Percentiles rank a stretch among this genome's conserved stretches.
Conservation (phyloP, 2,113 vertebrate genomes). For the Ariopsis seemanni region DNA sequence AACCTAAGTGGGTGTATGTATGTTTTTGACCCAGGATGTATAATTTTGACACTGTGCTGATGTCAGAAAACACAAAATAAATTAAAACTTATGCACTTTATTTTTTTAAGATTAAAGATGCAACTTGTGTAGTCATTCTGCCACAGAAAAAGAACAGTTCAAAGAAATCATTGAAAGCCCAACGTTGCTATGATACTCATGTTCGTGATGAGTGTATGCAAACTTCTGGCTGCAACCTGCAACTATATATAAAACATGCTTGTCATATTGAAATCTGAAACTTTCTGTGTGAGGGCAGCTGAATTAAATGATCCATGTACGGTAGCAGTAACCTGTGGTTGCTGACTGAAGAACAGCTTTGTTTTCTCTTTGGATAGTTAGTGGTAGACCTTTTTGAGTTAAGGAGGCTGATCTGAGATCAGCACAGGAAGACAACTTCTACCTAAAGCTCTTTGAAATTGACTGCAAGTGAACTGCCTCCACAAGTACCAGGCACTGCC, state of each 20-base stretch:
- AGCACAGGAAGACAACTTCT: slow-evolving; percentile 11
- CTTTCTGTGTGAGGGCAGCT: slow-evolving; percentile 33
- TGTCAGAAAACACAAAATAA: too few relatives aligned
- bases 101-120: too few relatives aligned
- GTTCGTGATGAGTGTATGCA: too few relatives aligned
- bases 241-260: neutral
- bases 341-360: neutral
- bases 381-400: neutral
- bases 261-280: slow-evolving; percentile 7
- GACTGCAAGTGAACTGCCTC: slow-evolving; percentile 18
- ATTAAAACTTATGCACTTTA: too few relatives aligned
- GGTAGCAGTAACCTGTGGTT: neutral
- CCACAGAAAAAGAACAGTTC: too few relatives aligned
- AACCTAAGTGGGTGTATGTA: too few relatives aligned
- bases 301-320: slow-evolving; percentile 1
- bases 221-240: too few relatives aligned
- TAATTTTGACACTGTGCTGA: too few relatives aligned
- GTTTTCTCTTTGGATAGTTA: slow-evolving; percentile 9
- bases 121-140: too few relatives aligned
- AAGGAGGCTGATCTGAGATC: slow-evolving; percentile 10
- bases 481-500: slow-evolving; percentile 39
- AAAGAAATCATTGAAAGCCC: too few relatives aligned
- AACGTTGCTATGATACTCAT: too few relatives aligned
- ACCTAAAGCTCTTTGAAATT: slow-evolving; percentile 11
- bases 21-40: too few relatives aligned